These are phyloP conservation scores for Hemicrepidius hirtus DNA, from an alignment of 2,888 invertebrate species.

Conservation along the genomic window DNA sequence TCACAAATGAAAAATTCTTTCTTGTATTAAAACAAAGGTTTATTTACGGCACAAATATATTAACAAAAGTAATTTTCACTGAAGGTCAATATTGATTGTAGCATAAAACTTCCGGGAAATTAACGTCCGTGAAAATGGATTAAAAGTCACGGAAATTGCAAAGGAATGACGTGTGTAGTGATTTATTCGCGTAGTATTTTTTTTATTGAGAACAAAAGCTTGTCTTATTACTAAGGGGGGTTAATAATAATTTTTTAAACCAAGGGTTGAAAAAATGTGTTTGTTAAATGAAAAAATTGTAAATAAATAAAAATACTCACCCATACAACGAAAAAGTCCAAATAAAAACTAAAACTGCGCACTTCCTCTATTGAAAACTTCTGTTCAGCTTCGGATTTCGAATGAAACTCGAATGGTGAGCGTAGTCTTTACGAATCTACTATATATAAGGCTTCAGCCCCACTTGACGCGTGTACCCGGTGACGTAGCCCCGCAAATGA, in stretches of 20 bases:
- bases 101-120: neutral
- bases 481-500: slow-evolving; percentile 40
- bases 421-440: slow-evolving; percentile 32
- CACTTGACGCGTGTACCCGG: slow-evolving; percentile 44
- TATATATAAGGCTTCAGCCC: slow-evolving; percentile 49
- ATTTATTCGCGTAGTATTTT: too few relatives aligned
- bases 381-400: slow-evolving; percentile 23
- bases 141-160: neutral
- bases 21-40: too few relatives aligned
- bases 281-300: slow-evolving; percentile 16
- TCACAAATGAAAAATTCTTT: too few relatives aligned
- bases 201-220: neutral
- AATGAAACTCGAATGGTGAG: slow-evolving; percentile 38
- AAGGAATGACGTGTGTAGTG: too few relatives aligned
- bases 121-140: neutral
- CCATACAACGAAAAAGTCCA: slow-evolving; percentile 53
- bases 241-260: too few relatives aligned
- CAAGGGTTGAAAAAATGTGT: too few relatives aligned
- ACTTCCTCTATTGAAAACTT: slow-evolving; percentile 27
- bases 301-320: slow-evolving; percentile 38
- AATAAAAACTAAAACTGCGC: slow-evolving; percentile 51
- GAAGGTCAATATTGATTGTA: slow-evolving; percentile 19
- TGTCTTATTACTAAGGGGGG: too few relatives aligned
- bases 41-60: too few relatives aligned
- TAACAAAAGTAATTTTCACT: neutral